phyloP scores from a whole-genome alignment of 2,888 invertebrate genomes.

The Acanthosepion esculentum region DNA sequence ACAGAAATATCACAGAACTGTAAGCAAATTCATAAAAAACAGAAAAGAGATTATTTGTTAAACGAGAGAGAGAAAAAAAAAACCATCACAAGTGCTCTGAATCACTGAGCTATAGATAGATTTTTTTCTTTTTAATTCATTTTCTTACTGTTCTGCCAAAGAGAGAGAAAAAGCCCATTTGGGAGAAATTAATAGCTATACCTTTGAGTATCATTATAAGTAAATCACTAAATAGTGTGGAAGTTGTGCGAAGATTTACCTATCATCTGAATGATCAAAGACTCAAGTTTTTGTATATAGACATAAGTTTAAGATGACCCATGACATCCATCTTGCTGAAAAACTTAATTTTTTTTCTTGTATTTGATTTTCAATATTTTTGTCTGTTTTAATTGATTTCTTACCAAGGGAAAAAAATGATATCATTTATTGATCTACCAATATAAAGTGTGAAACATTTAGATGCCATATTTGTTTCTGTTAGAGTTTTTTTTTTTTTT shows the following conservation, averaged over 20 bases:
- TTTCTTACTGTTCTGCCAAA: background rate
- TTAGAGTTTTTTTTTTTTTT: background rate
- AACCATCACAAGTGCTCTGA: background rate
- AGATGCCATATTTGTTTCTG: background rate
- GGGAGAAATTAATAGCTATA: background rate
- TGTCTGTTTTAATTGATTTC: background rate
- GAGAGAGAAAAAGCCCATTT: background rate
- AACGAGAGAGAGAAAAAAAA: background rate
- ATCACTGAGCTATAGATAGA: background rate
- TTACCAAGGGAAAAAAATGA: background rate
- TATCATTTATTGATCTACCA: background rate
- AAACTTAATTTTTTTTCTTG: background rate
- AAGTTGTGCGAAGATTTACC: background rate
- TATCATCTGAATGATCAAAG: background rate
- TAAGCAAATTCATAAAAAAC: background rate
- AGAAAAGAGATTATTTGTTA: background rate
- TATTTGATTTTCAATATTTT: background rate
- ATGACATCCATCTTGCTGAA: background rate
- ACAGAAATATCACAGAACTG: conserved; percentile 12
- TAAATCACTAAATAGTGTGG: background rate
- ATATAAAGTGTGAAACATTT: background rate
- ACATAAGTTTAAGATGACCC: background rate
- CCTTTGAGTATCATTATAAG: background rate
- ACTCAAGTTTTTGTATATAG: background rate
- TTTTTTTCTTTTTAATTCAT: background rate